Conservation (phyloP, 2,888 invertebrate genomes). For the Acrobasis consociella region DNA sequence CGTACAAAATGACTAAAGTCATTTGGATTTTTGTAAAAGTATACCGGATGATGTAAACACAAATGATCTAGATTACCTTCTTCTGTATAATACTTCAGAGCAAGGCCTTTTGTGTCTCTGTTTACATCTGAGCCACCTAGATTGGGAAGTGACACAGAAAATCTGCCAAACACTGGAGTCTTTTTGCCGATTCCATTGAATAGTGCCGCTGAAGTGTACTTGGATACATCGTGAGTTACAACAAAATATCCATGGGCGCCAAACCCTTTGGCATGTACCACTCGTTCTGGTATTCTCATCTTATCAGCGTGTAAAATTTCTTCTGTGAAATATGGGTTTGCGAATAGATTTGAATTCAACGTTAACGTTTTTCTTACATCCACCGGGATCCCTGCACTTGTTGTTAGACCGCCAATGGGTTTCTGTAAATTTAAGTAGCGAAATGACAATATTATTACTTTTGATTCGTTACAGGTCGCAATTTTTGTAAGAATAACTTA, state of each 20-base stretch:
- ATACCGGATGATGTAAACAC: conserved; percentile 93
- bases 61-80: conserved; percentile 95
- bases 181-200: conserved; percentile 85
- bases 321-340: conserved; percentile 81
- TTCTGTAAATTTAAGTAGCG: too few species aligned
- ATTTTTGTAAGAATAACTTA: too few species aligned
- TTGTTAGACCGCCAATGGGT: conserved; percentile 72
- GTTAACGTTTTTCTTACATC: conserved; percentile 81
- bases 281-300: conserved; percentile 93
- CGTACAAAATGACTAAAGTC: conserved; percentile 93
- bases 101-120: conserved; percentile 93
- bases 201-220: conserved; percentile 83
- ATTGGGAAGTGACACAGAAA: conserved; percentile 90
- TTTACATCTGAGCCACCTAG: conserved; percentile 91
- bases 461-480: not conserved
- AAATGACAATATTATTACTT: not conserved
- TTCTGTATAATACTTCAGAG: conserved; percentile 94
- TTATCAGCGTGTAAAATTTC: conserved; percentile 88
- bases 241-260: conserved; percentile 92
- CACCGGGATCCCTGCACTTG: conserved; percentile 89
- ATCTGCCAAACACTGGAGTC: conserved; percentile 88
- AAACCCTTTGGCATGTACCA: conserved; percentile 95
- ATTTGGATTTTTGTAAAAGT: conserved; percentile 92
- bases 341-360: conserved; percentile 45
- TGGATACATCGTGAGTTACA: conserved; percentile 89